phyloP scores from a whole-genome alignment of 2,113 vertebrate genomes.

The Thomomys bottae region DNA sequence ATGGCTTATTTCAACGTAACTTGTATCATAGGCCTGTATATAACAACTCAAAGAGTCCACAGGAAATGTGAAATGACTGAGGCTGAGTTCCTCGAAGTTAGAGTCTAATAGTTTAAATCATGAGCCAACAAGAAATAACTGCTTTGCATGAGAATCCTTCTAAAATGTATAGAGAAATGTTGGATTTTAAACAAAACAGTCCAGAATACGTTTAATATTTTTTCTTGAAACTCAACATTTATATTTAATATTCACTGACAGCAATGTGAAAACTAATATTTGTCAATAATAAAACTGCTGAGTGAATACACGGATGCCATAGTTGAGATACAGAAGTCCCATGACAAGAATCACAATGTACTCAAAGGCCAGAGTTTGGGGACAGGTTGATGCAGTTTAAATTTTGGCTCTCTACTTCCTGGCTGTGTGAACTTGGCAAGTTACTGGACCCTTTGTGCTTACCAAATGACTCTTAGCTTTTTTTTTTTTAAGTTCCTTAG shows the following conservation, averaged over 20 bases:
- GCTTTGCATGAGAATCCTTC: not conserved
- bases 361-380: not conserved
- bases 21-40: not conserved
- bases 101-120: not conserved
- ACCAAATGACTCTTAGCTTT: not conserved
- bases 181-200: not conserved
- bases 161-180: constrained; percentile 1
- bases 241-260: constrained; percentile 3
- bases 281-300: not conserved
- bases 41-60: not conserved
- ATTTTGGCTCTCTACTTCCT: not conserved
- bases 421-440: not conserved
- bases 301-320: not conserved
- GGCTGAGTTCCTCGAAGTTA: not conserved
- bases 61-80: not conserved
- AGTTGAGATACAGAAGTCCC: not conserved
- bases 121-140: not conserved
- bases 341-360: not conserved
- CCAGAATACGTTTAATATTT: constrained; percentile 41
- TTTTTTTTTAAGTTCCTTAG: not conserved
- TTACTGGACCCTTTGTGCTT: not conserved
- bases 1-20: not conserved
- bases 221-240: constrained; percentile 7
- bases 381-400: not conserved
- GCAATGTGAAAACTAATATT: constrained; percentile 12